These are phyloP conservation scores for Trematomus bernacchii DNA, from an alignment of 2,797 vertebrate species.

Conservation along the genomic window DNA sequence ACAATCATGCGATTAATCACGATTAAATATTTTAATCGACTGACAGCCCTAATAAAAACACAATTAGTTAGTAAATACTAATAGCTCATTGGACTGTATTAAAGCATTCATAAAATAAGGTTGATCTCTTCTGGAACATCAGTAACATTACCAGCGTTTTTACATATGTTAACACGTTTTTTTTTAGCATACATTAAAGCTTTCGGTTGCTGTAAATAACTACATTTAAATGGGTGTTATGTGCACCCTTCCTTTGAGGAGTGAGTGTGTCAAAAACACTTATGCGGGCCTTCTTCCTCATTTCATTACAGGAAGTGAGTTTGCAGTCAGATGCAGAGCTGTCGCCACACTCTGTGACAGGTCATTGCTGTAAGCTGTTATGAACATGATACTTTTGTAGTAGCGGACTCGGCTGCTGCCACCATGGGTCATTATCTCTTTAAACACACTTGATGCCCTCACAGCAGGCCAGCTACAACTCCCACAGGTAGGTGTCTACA, in stretches of 20 bases:
- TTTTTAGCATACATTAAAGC: too few relatives aligned
- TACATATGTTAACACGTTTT: background rate
- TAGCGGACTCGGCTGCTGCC: slow-evolving; percentile 8
- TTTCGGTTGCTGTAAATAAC: background rate
- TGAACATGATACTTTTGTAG: slow-evolving; percentile 36
- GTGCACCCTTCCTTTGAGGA: background rate
- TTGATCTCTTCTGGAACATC: background rate
- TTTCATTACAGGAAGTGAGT: slow-evolving; percentile 83
- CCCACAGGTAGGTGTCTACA: slow-evolving; percentile 36
- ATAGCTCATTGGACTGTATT: background rate
- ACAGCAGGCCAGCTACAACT: slow-evolving; percentile 20
- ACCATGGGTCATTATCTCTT: slow-evolving; percentile 35
- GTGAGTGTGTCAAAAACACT: slow-evolving; percentile 15
- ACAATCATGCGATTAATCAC: too few relatives aligned
- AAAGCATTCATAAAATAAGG: background rate
- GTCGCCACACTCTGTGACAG: slow-evolving; percentile 46
- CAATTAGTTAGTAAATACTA: background rate
- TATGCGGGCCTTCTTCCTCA: slow-evolving; percentile 76
- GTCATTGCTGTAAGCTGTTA: slow-evolving; percentile 23
- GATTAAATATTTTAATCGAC: too few relatives aligned
- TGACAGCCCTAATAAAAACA: too few relatives aligned
- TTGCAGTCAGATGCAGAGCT: slow-evolving; percentile 55
- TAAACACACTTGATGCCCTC: slow-evolving; percentile 47
- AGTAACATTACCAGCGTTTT: background rate
- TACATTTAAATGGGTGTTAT: background rate